Evolutionary conservation across 2,113 vertebrate species (phyloP).

Genomic region (Miniopterus natalensis): DNA sequence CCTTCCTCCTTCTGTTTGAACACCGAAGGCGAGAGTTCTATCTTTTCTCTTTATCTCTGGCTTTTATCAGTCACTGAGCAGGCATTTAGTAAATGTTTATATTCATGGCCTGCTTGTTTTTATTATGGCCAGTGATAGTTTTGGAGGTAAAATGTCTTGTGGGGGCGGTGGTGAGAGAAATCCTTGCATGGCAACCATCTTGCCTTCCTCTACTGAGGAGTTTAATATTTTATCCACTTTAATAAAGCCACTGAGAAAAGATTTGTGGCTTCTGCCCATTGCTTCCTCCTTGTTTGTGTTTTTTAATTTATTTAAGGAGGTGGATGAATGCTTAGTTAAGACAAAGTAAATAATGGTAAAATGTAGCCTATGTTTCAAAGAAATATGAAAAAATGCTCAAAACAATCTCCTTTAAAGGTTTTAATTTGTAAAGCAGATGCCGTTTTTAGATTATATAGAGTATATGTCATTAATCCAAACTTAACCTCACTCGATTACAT

Average conservation of each 20-base stretch:
- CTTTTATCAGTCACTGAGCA: not conserved
- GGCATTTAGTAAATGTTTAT: not conserved
- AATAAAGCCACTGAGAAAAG: not conserved
- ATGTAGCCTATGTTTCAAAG: not conserved
- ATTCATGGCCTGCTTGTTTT: conserved; percentile 10
- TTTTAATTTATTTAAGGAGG: not conserved
- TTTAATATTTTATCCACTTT: not conserved
- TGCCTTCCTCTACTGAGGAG: not conserved
- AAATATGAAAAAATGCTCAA: not conserved
- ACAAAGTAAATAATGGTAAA: not conserved
- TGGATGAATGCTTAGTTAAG: not conserved
- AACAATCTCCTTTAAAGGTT: not conserved
- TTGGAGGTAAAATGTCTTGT: not conserved
- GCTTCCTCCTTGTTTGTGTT: not conserved
- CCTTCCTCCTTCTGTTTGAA: conserved; percentile 20
- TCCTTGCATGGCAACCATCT: not conserved
- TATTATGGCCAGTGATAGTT: not conserved
- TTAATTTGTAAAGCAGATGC: conserved; percentile 29
- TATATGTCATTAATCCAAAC: not conserved
- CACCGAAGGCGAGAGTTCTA: not conserved
- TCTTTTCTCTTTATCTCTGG: not conserved
- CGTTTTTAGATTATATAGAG: conserved; percentile 9
- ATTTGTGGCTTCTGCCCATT: not conserved
- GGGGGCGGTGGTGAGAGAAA: not conserved
- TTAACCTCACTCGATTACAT: not conserved